A percentile compares a stretch with the other conserved stretches of the same genome.
Evolutionary conservation across 2,113 vertebrate genomes (phyloP).

Genomic region (Microcebus murinus): DNA sequence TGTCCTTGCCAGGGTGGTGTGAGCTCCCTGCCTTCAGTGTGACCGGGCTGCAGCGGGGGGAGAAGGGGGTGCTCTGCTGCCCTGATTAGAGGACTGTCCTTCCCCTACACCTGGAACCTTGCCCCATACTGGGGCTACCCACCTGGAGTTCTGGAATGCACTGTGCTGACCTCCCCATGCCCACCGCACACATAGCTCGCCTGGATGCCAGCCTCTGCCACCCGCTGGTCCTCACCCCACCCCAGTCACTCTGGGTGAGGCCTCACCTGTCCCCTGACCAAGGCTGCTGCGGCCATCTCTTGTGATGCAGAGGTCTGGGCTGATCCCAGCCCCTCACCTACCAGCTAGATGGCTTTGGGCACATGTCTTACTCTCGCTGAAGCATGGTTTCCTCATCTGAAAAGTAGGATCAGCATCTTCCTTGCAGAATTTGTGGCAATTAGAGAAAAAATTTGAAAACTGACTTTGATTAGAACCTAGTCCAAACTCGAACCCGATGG

Average conservation of each 20-base stretch:
- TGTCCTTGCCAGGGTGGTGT: too few relatives aligned
- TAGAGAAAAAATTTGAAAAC: background rate
- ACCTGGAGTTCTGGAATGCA: background rate
- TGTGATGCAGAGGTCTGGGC: background rate
- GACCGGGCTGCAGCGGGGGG: background rate
- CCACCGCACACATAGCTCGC: accelerated
- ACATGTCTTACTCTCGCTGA: background rate
- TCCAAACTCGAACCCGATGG: background rate
- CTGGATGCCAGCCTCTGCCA: background rate
- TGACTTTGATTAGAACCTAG: background rate
- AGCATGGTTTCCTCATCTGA: background rate
- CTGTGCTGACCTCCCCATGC: background rate
- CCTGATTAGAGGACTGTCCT: background rate
- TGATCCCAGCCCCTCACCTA: background rate
- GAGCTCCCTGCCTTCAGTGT: background rate
- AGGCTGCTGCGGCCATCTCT: background rate
- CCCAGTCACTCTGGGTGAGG: background rate
- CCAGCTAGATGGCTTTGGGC: background rate
- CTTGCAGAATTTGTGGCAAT: background rate
- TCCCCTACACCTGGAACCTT: background rate
- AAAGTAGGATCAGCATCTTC: background rate
- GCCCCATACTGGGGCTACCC: background rate
- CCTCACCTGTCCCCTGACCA: background rate
- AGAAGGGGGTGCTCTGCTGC: too few relatives aligned
- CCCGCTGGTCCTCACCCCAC: accelerated